These are phyloP conservation scores for Troides oblongomaculatus DNA, from an alignment of 2,888 invertebrate species.

Conservation along the genomic window DNA sequence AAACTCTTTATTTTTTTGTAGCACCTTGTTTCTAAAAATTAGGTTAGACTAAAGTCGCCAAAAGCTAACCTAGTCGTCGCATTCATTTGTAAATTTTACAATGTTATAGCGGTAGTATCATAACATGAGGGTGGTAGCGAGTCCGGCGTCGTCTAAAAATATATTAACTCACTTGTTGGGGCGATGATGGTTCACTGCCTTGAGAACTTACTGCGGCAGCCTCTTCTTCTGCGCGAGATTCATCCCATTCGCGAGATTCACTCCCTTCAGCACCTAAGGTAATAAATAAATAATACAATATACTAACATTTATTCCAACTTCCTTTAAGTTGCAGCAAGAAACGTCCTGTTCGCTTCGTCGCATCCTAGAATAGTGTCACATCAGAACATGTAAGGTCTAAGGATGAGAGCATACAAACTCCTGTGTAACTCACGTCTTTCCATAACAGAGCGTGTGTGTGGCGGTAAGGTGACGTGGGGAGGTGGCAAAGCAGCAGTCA, in stretches of 20 bases:
- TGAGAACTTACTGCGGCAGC: constrained; percentile 75
- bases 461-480: constrained; percentile 35
- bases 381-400: neutral
- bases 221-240: constrained; percentile 68
- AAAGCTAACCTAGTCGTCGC: no score
- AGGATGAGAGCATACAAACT: neutral
- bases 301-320: neutral
- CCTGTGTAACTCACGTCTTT: constrained; percentile 17
- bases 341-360: no score
- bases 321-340: no score
- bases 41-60: no score
- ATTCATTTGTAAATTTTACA: no score
- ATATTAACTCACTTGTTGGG: constrained; percentile 60
- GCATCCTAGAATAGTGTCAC: no score
- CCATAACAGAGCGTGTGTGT: constrained; percentile 30
- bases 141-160: constrained; percentile 20
- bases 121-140: no score
- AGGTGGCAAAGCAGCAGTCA: constrained; percentile 76
- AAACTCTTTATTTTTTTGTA: no score
- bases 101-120: no score
- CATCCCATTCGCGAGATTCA: constrained; percentile 67
- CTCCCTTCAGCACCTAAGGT: constrained; percentile 54
- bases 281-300: neutral
- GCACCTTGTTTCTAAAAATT: no score
- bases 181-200: constrained; percentile 73